phyloP scores from a whole-genome alignment of 1,140 invertebrate genomes.

The Luehdorfia chinensis region DNA sequence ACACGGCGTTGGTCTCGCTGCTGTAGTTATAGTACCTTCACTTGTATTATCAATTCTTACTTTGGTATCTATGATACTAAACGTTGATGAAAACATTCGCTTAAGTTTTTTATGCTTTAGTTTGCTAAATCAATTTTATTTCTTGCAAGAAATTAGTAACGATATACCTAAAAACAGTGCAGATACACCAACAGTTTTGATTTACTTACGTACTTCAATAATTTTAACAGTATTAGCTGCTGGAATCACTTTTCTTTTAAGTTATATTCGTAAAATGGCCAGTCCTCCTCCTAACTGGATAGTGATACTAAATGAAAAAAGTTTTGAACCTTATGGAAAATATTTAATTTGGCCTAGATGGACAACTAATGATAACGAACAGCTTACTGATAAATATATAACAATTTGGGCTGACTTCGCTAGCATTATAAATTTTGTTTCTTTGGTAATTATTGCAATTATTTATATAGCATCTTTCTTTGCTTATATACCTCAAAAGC shows the following conservation, averaged over 20 bases:
- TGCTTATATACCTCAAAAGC: constrained; percentile 18
- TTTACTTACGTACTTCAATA: constrained; percentile 30
- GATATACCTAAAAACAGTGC: constrained; percentile 30
- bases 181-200: constrained; percentile 32
- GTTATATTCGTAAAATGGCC: constrained; percentile 18
- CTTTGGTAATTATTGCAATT: constrained; percentile 15
- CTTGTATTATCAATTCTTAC: constrained; percentile 28
- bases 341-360: constrained; percentile 27
- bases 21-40: constrained; percentile 29
- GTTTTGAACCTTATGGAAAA: constrained; percentile 19
- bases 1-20: constrained; percentile 26
- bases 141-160: constrained; percentile 24
- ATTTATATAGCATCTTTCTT: constrained; percentile 23
- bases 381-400: constrained; percentile 5
- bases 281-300: constrained; percentile 22
- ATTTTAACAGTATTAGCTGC: constrained; percentile 26
- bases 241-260: constrained; percentile 28
- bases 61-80: constrained; percentile 25
- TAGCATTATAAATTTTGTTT: constrained; percentile 29
- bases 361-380: not conserved
- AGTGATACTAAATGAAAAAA: constrained; percentile 20
- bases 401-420: constrained; percentile 29
- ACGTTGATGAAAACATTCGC: constrained; percentile 21
- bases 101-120: constrained; percentile 28
- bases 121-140: constrained; percentile 32